A percentile compares a stretch with the other conserved stretches of the same genome.
phyloP scores from a whole-genome alignment of 2,888 invertebrate species.

The Latrodectus hesperus region DNA sequence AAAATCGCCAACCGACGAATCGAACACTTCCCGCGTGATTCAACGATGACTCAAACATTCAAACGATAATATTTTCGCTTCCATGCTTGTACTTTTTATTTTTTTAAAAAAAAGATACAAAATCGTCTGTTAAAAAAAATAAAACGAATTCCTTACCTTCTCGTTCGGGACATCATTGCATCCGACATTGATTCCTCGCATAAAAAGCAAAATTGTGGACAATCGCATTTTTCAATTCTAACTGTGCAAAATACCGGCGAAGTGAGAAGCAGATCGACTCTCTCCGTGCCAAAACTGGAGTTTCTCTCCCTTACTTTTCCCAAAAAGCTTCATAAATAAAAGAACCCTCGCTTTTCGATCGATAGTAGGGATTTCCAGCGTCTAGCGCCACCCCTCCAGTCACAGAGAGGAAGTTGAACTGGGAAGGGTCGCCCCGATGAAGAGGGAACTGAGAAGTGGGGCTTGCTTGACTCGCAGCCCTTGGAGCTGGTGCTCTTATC shows the following conservation, averaged over 20 bases:
- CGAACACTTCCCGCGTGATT: background rate
- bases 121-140: too few relatives aligned
- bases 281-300: slow-evolving; percentile 19
- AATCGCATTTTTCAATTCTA: too few relatives aligned
- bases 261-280: slow-evolving; percentile 17
- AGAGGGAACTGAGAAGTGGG: slow-evolving; percentile 6
- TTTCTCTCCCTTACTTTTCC: slow-evolving; percentile 14
- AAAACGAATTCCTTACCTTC: too few relatives aligned
- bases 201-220: too few relatives aligned
- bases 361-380: slow-evolving; percentile 50
- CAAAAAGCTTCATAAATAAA: slow-evolving; percentile 21
- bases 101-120: too few relatives aligned
- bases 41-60: slow-evolving; percentile 1
- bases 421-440: background rate
- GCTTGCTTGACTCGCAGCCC: slow-evolving; percentile 1
- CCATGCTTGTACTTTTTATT: too few relatives aligned
- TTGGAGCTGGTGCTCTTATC: background rate
- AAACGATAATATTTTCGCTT: too few relatives aligned
- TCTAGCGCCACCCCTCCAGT: slow-evolving; percentile 64
- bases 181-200: too few relatives aligned
- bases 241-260: background rate
- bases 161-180: too few relatives aligned
- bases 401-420: slow-evolving; percentile 4
- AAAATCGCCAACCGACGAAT: background rate
- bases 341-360: slow-evolving; percentile 21